These are phyloP conservation scores for Mirza zaza DNA, from an alignment of 2,113 vertebrate genomes.

Conservation along the genomic window DNA sequence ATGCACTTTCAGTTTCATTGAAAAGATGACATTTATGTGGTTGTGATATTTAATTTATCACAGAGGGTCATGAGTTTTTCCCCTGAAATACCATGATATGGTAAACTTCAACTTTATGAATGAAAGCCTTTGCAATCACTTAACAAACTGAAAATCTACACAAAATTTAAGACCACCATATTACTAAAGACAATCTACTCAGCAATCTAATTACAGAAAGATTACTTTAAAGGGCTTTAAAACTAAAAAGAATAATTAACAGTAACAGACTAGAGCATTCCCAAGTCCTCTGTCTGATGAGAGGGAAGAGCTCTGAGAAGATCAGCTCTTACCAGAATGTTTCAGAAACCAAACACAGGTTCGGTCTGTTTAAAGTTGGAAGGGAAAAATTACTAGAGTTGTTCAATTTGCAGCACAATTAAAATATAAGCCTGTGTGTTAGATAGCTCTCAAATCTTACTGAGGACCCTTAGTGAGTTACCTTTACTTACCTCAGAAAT, in stretches of 20 bases:
- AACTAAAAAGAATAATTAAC: constrained; percentile 68
- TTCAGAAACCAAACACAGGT: background rate
- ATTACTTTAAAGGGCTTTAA: constrained; percentile 60
- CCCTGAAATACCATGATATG: constrained; percentile 61
- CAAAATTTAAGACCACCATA: constrained; percentile 59
- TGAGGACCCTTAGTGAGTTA: background rate
- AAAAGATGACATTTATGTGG: constrained; percentile 73
- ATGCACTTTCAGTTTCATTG: constrained; percentile 12
- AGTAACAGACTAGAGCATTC: constrained; percentile 11
- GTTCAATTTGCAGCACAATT: background rate
- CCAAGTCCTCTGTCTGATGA: background rate
- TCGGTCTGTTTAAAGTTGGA: background rate
- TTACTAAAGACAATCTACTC: constrained; percentile 60
- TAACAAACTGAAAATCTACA: constrained; percentile 63
- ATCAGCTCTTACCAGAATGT: background rate
- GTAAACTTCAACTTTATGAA: constrained; percentile 71
- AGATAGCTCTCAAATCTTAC: background rate
- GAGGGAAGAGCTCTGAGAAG: background rate
- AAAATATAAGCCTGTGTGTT: background rate
- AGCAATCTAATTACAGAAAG: constrained; percentile 67
- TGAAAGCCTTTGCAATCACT: constrained; percentile 57
- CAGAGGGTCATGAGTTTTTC: constrained; percentile 56
- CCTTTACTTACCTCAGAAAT: background rate
- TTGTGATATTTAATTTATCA: constrained; percentile 80
- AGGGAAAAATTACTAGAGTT: background rate